phyloP scores from a whole-genome alignment of 2,113 vertebrate species.

The Corapipo altera region DNA sequence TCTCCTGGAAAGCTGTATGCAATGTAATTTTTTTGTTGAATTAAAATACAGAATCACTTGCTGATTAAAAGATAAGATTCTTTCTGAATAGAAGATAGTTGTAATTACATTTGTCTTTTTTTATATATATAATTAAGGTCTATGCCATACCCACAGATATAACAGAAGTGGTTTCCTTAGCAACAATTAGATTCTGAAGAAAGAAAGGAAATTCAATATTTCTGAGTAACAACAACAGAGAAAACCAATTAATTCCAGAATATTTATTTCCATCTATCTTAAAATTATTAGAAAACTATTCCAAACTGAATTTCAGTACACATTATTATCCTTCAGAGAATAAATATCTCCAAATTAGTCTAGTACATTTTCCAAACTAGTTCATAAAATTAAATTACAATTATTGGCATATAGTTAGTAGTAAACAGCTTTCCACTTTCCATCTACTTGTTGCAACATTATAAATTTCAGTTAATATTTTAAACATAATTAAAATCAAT shows the following conservation, averaged over 20 bases:
- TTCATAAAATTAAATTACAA: not conserved
- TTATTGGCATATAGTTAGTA: not conserved
- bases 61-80: not conserved
- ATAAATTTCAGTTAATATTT: not conserved
- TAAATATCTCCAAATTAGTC: not conserved
- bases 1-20: not conserved
- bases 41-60: not conserved
- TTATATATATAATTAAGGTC: constrained; percentile 31
- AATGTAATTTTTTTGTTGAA: not conserved
- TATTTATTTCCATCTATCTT: constrained; percentile 20
- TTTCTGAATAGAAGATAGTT: not conserved
- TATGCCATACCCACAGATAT: constrained; percentile 24
- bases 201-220: constrained; percentile 52
- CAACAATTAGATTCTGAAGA: constrained; percentile 30
- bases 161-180: constrained; percentile 58
- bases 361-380: not conserved
- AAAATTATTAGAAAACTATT: constrained; percentile 50
- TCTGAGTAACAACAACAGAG: constrained; percentile 41
- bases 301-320: not conserved
- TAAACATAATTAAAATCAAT: not conserved
- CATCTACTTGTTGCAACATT: not conserved
- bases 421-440: not conserved
- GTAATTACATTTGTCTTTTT: constrained; percentile 35
- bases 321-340: not conserved
- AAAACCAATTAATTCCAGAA: constrained; percentile 38